These are phyloP conservation scores for Sparidentex hasta DNA, from an alignment of 2,797 vertebrate species.

Conservation along the genomic window DNA sequence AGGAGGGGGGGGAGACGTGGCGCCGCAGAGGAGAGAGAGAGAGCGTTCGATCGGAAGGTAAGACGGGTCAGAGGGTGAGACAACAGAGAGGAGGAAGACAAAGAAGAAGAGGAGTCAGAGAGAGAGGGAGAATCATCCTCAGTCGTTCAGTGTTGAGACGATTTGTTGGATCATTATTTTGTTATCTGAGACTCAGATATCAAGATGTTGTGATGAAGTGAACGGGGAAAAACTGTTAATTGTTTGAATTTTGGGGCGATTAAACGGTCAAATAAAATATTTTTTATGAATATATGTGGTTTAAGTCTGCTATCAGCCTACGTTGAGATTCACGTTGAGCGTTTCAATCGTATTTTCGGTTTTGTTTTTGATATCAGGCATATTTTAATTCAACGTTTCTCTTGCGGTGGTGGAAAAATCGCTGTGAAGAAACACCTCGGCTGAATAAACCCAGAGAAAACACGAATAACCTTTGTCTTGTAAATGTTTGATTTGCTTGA, in stretches of 20 bases:
- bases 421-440: too few relatives aligned
- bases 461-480: not conserved
- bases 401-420: too few relatives aligned
- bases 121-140: not conserved
- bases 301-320: too few relatives aligned
- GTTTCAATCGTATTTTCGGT: too few relatives aligned
- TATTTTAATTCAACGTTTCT: too few relatives aligned
- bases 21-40: not conserved
- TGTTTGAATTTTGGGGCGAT: not conserved
- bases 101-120: not conserved
- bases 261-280: not conserved
- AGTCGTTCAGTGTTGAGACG: not conserved
- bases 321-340: too few relatives aligned
- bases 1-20: constrained; percentile 12
- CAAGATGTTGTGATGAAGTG: not conserved
- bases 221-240: not conserved
- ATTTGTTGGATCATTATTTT: not conserved
- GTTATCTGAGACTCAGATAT: not conserved
- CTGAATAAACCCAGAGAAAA: too few relatives aligned
- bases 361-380: too few relatives aligned
- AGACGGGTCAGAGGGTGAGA: constrained; percentile 20
- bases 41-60: not conserved
- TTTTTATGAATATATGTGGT: too few relatives aligned
- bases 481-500: not conserved
- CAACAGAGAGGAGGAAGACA: not conserved